These are phyloP conservation scores for Hippocampus abdominalis DNA, from an alignment of 2,113 vertebrate species.

Conservation along the genomic window DNA sequence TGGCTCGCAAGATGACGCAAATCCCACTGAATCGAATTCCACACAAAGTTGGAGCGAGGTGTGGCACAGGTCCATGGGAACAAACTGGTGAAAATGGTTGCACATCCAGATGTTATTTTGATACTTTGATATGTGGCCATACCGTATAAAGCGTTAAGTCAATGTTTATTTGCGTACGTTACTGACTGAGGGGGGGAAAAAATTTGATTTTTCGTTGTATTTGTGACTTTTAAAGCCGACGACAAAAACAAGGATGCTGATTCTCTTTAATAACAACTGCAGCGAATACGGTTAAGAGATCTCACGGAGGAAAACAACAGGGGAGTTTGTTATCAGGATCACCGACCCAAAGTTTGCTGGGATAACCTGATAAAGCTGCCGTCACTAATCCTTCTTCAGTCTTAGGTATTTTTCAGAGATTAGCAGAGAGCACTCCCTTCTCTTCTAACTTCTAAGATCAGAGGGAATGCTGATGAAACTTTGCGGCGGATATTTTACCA, in stretches of 20 bases:
- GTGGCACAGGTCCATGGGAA: not conserved
- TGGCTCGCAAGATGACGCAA: not conserved
- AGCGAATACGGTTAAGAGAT: not conserved
- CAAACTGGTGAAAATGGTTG: not conserved
- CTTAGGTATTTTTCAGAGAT: not conserved
- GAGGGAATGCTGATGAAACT: not conserved
- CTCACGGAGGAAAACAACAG: not conserved
- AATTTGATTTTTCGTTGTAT: not conserved
- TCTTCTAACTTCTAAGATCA: not conserved
- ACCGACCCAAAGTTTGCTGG: slow-evolving; percentile 1
- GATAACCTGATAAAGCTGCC: slow-evolving; percentile 11
- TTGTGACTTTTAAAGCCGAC: not conserved
- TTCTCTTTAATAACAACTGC: not conserved
- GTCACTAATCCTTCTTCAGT: not conserved
- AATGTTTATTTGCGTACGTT: not conserved
- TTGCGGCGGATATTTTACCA: not conserved
- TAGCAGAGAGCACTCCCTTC: slow-evolving; percentile 1
- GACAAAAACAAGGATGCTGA: not conserved
- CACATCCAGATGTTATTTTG: not conserved
- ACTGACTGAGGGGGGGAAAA: not conserved
- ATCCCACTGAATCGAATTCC: not conserved
- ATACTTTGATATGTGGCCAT: not conserved
- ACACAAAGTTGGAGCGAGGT: not conserved
- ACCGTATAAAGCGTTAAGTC: too few relatives aligned
- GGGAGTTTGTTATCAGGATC: slow-evolving; percentile 8